These are phyloP conservation scores for Plecotus auritus DNA, from an alignment of 2,113 vertebrate genomes.

Conservation along the genomic window DNA sequence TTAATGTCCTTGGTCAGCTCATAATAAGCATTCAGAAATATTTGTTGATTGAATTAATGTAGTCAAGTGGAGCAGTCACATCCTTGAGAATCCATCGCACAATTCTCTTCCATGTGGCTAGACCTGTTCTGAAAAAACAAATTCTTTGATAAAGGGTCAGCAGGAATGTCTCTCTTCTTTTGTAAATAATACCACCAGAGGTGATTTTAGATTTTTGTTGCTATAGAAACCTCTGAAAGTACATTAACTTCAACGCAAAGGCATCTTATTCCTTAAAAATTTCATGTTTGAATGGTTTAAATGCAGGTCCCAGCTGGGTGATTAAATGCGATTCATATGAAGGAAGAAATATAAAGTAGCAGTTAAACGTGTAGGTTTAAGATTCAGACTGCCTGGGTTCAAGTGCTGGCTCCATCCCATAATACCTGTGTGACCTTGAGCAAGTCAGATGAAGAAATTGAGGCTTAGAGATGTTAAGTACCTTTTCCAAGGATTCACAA, in stretches of 20 bases:
- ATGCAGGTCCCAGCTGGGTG: constrained; percentile 67
- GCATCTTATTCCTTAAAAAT: constrained; percentile 75
- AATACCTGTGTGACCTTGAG: constrained; percentile 44
- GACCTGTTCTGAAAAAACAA: constrained; percentile 47
- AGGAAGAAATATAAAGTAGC: constrained; percentile 34
- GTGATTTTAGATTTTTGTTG: constrained; percentile 75
- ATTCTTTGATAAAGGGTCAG: constrained; percentile 72
- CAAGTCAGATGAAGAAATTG: constrained; percentile 16
- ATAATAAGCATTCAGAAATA: constrained; percentile 39
- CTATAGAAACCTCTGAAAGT: constrained; percentile 82
- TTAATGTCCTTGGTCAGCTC: constrained; percentile 23
- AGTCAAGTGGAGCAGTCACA: constrained; percentile 34
- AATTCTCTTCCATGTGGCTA: constrained; percentile 48
- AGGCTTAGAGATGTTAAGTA: neutral
- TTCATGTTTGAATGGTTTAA: constrained; percentile 80
- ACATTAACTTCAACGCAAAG: constrained; percentile 78
- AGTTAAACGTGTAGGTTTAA: constrained; percentile 45
- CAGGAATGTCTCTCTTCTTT: constrained; percentile 62
- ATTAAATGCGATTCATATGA: constrained; percentile 66
- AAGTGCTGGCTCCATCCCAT: constrained; percentile 1
- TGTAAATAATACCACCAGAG: constrained; percentile 73
- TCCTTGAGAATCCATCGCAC: constrained; percentile 35
- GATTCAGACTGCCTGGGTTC: constrained; percentile 13
- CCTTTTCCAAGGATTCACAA: neutral
- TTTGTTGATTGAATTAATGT: constrained; percentile 44